phyloP scores from a whole-genome alignment of 2,888 invertebrate species.

The Drosophila mettleri region DNA sequence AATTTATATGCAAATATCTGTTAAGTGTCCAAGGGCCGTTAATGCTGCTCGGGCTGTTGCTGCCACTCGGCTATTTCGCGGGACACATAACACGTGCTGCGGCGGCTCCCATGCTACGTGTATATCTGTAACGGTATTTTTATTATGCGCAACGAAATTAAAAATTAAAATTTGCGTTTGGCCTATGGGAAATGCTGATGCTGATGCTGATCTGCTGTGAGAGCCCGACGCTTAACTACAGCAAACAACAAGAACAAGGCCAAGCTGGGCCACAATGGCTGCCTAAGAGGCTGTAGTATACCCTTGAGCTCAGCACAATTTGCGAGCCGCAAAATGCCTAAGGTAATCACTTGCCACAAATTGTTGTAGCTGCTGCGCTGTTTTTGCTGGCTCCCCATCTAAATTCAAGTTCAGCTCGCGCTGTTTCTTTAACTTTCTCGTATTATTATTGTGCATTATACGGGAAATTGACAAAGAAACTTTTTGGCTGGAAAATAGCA shows the following conservation, averaged over 20 bases:
- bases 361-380: conserved; percentile 37
- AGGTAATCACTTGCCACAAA: conserved; percentile 70
- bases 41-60: conserved; percentile 1
- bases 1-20: conserved; percentile 22
- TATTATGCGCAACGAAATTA: conserved; percentile 77
- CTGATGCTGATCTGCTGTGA: conserved; percentile 39
- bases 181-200: conserved; percentile 54
- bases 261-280: conserved; percentile 26
- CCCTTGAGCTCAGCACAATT: conserved; percentile 74
- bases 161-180: conserved; percentile 69
- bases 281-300: conserved; percentile 39
- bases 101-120: conserved; percentile 9
- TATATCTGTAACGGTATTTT: conserved; percentile 46
- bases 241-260: conserved; percentile 42
- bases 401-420: conserved; percentile 70
- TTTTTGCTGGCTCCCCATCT: conserved; percentile 10
- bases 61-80: conserved; percentile 9
- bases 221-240: conserved; percentile 41
- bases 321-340: conserved; percentile 75
- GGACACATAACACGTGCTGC: conserved; percentile 28
- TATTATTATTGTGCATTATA: conserved; percentile 72
- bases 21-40: conserved; percentile 23
- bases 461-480: conserved; percentile 79
- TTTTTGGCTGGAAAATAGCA: conserved; percentile 70
- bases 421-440: conserved; percentile 49